phyloP scores from a whole-genome alignment of 2,888 invertebrate genomes.

The Hoplodrina ambigua region DNA sequence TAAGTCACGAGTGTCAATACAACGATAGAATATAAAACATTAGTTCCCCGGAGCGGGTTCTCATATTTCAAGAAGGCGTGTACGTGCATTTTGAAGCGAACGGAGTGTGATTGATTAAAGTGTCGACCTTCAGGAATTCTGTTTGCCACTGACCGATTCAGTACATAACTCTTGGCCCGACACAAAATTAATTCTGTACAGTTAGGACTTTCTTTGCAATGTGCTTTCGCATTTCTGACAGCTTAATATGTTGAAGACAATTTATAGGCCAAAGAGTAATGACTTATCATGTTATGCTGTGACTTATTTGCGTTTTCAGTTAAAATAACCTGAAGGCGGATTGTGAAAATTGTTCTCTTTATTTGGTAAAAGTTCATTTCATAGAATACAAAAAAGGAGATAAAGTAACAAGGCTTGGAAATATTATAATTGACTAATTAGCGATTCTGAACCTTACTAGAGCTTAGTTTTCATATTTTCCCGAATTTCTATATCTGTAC shows the following conservation, averaged over 20 bases:
- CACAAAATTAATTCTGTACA: slow-evolving; percentile 50
- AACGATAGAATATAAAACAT: slow-evolving; percentile 85
- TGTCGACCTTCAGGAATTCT: slow-evolving; percentile 74
- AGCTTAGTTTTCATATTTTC: slow-evolving; percentile 5
- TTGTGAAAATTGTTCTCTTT: not conserved
- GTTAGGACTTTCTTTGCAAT: slow-evolving; percentile 33
- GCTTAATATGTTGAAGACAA: slow-evolving; percentile 24
- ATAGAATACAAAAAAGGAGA: not conserved
- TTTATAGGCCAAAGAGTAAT: slow-evolving; percentile 11
- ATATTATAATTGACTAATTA: not conserved
- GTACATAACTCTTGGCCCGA: slow-evolving; percentile 49
- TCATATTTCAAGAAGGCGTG: slow-evolving; percentile 81
- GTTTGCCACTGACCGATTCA: slow-evolving; percentile 64
- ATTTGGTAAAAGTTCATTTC: not conserved
- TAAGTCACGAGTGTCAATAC: slow-evolving; percentile 86
- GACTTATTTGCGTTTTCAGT: not conserved
- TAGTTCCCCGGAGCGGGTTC: slow-evolving; percentile 76
- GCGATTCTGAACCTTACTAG: not conserved
- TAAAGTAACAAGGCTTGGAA: not conserved
- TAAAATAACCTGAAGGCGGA: not conserved
- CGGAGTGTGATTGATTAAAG: slow-evolving; percentile 83
- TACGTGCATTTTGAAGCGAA: slow-evolving; percentile 79
- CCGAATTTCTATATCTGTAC: not conserved
- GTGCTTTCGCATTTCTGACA: slow-evolving; percentile 32
- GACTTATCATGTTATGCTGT: not conserved